These are phyloP conservation scores for Campaea margaritaria DNA, from an alignment of 2,888 invertebrate genomes.

Conservation along the genomic window DNA sequence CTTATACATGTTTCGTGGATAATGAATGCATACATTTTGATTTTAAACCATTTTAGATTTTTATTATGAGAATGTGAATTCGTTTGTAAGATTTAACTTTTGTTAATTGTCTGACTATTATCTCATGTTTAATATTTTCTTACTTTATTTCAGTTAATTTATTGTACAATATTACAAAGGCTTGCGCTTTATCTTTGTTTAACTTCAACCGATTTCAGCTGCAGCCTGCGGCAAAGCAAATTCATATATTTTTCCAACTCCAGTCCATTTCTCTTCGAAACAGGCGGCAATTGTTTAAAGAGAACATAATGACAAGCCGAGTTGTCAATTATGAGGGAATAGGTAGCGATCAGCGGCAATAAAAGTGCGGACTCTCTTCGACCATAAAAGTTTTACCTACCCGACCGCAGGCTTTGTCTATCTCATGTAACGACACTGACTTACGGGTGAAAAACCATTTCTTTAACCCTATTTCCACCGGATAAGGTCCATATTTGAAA, in stretches of 20 bases:
- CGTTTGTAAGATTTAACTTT: too few species aligned
- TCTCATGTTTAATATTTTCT: too few species aligned
- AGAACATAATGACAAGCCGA: constrained; percentile 79
- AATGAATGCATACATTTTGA: too few species aligned
- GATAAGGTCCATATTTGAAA: constrained; percentile 58
- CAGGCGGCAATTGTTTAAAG: constrained; percentile 72
- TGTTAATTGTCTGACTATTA: too few species aligned
- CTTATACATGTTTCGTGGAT: too few species aligned
- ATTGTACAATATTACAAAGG: too few species aligned
- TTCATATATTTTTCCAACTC: constrained; percentile 10
- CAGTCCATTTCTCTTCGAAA: constrained; percentile 33
- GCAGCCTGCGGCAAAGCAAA: constrained; percentile 10
- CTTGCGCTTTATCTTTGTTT: constrained; percentile 6
- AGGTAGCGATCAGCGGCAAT: constrained; percentile 83
- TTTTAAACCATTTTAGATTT: not conserved
- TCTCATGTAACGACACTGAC: constrained; percentile 53
- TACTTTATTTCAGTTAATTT: too few species aligned
- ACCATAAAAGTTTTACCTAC: constrained; percentile 80
- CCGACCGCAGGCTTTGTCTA: constrained; percentile 74
- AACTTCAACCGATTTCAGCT: constrained; percentile 4
- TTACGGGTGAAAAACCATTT: constrained; percentile 31
- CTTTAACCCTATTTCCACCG: constrained; percentile 48
- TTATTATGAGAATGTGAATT: too few species aligned
- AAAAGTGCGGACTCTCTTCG: constrained; percentile 80
- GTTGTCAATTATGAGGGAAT: constrained; percentile 83